Conservation (phyloP, 2,888 invertebrate genomes). For the Synanthedon formicaeformis region DNA sequence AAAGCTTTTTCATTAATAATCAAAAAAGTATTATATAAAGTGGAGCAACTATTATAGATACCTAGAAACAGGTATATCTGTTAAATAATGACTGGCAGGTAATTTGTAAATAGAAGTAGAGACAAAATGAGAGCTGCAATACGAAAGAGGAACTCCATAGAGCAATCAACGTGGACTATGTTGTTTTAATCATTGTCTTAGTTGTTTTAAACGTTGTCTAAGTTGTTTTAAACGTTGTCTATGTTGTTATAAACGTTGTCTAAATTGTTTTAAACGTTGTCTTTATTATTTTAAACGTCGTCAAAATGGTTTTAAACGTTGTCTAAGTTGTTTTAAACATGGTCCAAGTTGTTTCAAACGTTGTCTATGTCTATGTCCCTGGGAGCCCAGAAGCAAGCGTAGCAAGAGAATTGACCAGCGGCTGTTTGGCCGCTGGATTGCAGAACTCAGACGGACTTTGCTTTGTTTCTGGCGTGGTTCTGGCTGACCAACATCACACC, state of each 20-base stretch:
- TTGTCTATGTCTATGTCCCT: slow-evolving; percentile 9
- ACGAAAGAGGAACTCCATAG: slow-evolving; percentile 9
- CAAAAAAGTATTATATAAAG: background rate
- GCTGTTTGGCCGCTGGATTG: slow-evolving; percentile 38
- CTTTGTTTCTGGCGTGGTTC: slow-evolving; percentile 42
- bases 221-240: no score
- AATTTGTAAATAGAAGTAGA: background rate
- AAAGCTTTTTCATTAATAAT: slow-evolving; percentile 4
- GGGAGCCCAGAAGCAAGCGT: slow-evolving; percentile 51
- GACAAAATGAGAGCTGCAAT: slow-evolving; percentile 4
- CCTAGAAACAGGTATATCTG: background rate
- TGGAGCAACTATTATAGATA: background rate
- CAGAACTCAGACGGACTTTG: slow-evolving; percentile 58
- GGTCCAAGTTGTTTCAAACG: no score
- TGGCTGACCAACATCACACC: slow-evolving; percentile 72
- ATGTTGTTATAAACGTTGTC: no score
- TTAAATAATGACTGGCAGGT: background rate
- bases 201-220: slow-evolving; percentile 3
- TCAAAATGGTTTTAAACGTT: no score
- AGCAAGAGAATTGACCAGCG: slow-evolving; percentile 48
- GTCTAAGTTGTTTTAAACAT: no score
- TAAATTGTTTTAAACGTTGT: no score
- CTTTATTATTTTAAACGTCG: no score
- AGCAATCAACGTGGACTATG: background rate
- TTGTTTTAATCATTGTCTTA: slow-evolving; percentile 3